Conservation (phyloP, 2,797 vertebrate genomes). For the Pogoniulus pusillus region DNA sequence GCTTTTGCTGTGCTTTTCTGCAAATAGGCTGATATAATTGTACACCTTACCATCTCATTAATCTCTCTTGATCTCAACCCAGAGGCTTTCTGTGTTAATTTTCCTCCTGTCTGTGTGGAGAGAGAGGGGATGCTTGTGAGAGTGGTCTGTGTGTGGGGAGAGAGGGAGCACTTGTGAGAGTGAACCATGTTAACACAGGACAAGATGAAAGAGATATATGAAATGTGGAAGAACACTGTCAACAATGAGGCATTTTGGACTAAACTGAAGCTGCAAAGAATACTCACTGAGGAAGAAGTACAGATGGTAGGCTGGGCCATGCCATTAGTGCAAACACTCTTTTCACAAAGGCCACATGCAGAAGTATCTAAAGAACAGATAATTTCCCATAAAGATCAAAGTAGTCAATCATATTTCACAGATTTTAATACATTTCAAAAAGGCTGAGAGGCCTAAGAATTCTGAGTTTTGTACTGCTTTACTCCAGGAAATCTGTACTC, state of each 20-base stretch:
- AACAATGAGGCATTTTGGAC: background rate
- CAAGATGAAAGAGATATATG: background rate
- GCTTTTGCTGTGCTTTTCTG: too few species aligned
- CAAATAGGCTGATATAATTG: too few species aligned
- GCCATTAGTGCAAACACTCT: background rate
- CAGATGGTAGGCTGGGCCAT: background rate
- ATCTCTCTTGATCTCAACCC: too few species aligned
- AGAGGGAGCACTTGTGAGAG: too few species aligned
- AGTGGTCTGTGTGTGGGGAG: too few species aligned
- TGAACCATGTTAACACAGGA: too few species aligned
- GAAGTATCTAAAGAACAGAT: background rate
- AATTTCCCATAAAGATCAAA: background rate
- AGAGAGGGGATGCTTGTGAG: too few species aligned
- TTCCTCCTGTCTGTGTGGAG: too few species aligned
- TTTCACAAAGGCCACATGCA: background rate
- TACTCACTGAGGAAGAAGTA: background rate
- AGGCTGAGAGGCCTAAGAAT: background rate
- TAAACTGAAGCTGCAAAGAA: background rate
- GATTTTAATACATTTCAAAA: background rate
- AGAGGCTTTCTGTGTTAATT: too few species aligned
- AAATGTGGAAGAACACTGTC: background rate
- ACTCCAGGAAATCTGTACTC: background rate
- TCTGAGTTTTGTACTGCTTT: background rate
- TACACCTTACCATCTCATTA: too few species aligned
- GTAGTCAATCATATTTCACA: background rate